These are phyloP conservation scores for Varanus komodoensis DNA, from an alignment of 2,113 vertebrate genomes.

Conservation along the genomic window DNA sequence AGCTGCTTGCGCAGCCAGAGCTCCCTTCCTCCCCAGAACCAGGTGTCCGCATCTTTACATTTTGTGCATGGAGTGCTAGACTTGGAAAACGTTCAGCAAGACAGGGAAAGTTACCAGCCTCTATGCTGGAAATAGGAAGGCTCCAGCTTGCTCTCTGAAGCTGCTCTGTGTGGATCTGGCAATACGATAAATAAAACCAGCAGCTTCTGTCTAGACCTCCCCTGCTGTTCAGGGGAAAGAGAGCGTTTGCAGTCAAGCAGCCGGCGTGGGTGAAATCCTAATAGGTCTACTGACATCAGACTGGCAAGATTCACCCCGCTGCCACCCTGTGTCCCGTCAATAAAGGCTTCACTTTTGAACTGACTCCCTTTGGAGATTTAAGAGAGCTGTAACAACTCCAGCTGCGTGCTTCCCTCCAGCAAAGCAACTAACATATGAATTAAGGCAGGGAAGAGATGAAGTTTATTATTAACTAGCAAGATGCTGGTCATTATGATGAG, in stretches of 20 bases:
- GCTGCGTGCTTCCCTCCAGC: not conserved
- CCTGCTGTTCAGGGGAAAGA: conserved; percentile 71
- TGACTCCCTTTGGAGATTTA: not conserved
- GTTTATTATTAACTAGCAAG: conserved; percentile 29
- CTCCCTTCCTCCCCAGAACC: conserved; percentile 13
- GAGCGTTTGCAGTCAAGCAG: conserved; percentile 55
- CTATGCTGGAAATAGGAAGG: conserved; percentile 52
- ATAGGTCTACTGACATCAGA: conserved; percentile 61
- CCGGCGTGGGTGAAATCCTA: conserved; percentile 65
- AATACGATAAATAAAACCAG: conserved; percentile 46
- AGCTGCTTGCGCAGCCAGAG: not conserved
- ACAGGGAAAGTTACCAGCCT: conserved; percentile 49
- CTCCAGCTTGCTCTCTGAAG: conserved; percentile 45
- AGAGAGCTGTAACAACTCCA: conserved; percentile 16
- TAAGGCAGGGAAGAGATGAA: not conserved
- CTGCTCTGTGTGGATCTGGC: conserved; percentile 61
- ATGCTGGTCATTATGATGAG: not conserved
- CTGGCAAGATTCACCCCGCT: conserved; percentile 22
- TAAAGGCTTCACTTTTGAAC: conserved; percentile 28
- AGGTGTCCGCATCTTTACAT: not conserved
- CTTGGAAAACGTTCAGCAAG: conserved; percentile 30
- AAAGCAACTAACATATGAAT: not conserved
- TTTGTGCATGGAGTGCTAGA: not conserved
- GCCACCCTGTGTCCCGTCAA: conserved; percentile 20
- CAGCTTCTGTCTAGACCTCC: conserved; percentile 73